Conservation (phyloP, 1,140 invertebrate species). For the Zaprionus kolodkinae region DNA sequence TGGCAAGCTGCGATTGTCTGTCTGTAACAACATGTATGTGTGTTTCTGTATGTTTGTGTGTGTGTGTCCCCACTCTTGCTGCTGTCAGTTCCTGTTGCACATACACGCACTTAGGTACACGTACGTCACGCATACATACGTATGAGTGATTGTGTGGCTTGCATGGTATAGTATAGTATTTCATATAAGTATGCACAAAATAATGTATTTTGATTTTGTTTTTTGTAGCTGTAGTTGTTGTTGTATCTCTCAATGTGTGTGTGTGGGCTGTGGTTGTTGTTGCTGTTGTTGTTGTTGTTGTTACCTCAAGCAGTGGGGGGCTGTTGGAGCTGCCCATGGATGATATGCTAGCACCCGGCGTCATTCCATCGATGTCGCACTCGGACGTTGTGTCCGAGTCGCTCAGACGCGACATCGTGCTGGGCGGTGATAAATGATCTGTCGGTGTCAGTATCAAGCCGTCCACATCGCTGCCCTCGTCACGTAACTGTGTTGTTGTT, state of each 20-base stretch:
- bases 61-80: constrained; percentile 41
- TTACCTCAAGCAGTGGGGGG: constrained; percentile 87
- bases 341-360: constrained; percentile 90
- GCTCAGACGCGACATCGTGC: constrained; percentile 93
- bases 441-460: constrained; percentile 88
- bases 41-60: constrained; percentile 23
- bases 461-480: constrained; percentile 85
- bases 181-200: constrained; percentile 59
- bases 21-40: constrained; percentile 16
- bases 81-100: constrained; percentile 46
- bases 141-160: constrained; percentile 19
- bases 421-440: constrained; percentile 96
- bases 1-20: constrained; percentile 54
- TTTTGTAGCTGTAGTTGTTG: constrained; percentile 15
- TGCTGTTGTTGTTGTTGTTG: constrained; percentile 57
- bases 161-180: constrained; percentile 13
- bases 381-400: constrained; percentile 96
- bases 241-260: constrained; percentile 38
- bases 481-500: constrained; percentile 70
- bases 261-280: constrained; percentile 27
- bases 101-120: constrained; percentile 1
- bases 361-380: constrained; percentile 92
- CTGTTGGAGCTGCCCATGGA: constrained; percentile 95
- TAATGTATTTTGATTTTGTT: constrained; percentile 52
- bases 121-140: background rate